Evolutionary conservation across 2,113 vertebrate genomes (phyloP).

Genomic region (Hemiscyllium ocellatum): DNA sequence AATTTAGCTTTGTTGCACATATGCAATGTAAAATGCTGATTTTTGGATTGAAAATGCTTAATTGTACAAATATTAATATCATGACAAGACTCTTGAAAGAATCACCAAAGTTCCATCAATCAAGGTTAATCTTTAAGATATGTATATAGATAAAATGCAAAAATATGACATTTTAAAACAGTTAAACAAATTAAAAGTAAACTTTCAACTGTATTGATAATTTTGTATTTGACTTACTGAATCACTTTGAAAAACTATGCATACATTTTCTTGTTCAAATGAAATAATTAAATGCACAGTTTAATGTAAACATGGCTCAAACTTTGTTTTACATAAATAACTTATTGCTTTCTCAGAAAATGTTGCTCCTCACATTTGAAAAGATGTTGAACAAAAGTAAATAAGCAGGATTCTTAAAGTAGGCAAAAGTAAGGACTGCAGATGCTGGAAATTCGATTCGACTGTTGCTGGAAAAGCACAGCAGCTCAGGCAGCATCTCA

Average conservation of each 20-base stretch:
- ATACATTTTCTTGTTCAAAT: constrained; percentile 38
- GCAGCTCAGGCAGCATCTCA: no score
- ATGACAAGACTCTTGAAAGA: not conserved
- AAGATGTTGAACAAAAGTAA: not conserved
- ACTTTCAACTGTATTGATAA: not conserved
- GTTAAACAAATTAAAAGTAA: not conserved
- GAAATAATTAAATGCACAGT: constrained; percentile 42
- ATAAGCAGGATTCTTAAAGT: not conserved
- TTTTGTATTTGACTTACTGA: not conserved
- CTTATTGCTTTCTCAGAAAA: not conserved
- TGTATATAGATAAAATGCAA: not conserved
- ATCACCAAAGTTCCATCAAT: not conserved
- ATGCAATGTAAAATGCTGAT: not conserved
- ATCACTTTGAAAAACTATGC: not conserved
- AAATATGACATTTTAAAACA: not conserved
- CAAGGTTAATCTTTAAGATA: not conserved
- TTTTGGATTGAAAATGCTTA: not conserved
- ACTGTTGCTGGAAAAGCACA: no score
- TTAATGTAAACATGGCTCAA: constrained; percentile 40
- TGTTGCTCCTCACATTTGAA: not conserved
- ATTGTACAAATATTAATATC: not conserved
- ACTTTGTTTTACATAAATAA: not conserved
- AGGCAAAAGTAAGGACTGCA: not conserved
- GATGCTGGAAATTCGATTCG: no score
- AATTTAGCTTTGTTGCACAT: not conserved